These are phyloP conservation scores for Macrostomum cliftonense DNA, from an alignment of 2,888 invertebrate species.

Conservation along the genomic window DNA sequence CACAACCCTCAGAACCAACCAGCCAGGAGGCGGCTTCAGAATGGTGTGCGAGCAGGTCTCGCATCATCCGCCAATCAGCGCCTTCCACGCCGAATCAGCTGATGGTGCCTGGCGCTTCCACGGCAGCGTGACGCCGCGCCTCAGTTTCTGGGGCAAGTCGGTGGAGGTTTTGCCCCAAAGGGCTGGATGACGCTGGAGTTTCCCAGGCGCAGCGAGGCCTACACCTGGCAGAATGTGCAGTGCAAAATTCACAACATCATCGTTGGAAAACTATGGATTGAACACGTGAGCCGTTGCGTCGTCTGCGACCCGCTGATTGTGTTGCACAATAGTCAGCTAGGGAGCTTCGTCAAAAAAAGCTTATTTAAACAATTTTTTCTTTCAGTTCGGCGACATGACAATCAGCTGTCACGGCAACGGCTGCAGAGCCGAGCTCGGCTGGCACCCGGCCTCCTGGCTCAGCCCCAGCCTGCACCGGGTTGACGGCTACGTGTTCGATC, in stretches of 20 bases:
- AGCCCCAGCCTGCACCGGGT: conserved; percentile 69
- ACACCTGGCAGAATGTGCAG: conserved; percentile 66
- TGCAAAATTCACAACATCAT: conserved; percentile 99
- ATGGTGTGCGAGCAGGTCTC: neutral
- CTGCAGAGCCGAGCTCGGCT: conserved; percentile 54
- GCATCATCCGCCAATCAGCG: conserved; percentile 95
- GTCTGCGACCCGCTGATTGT: no score
- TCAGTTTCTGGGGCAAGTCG: conserved; percentile 76
- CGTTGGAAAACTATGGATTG: conserved; percentile 96
- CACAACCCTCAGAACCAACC: neutral
- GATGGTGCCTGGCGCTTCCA: conserved; percentile 92
- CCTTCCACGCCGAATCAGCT: conserved; percentile 61
- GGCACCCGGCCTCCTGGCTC: conserved; percentile 73
- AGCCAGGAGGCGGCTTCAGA: conserved; percentile 23
- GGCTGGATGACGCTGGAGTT: conserved; percentile 38
- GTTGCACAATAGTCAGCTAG: no score
- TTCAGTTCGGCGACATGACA: conserved; percentile 40
- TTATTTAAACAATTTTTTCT: neutral
- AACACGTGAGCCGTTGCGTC: conserved; percentile 32
- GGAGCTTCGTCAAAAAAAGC: no score
- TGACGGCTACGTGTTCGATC: conserved; percentile 55
- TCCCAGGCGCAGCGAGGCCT: conserved; percentile 50
- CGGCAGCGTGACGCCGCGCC: conserved; percentile 91
- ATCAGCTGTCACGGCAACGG: conserved; percentile 38
- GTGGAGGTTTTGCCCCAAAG: conserved; percentile 41